A percentile compares a stretch with the other conserved stretches of the same genome.
Evolutionary conservation across 1,140 invertebrate genomes (phyloP).

Genomic region (Drosophila bifasciata): DNA sequence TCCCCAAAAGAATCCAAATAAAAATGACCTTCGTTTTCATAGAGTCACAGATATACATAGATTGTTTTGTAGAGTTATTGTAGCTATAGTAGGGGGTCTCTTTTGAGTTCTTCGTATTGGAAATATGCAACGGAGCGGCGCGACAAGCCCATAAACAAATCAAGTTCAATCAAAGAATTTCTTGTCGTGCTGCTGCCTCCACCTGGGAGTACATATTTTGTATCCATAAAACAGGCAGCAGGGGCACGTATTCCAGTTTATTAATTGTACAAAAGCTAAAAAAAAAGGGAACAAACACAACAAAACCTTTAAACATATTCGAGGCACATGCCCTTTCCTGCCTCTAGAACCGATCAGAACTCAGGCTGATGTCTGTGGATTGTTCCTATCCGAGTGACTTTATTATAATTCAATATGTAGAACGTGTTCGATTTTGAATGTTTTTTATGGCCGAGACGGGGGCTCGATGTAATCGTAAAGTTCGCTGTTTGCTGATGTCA

Average conservation of each 20-base stretch:
- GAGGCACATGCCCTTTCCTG: slow-evolving; percentile 16
- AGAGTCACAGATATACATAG: slow-evolving; percentile 6
- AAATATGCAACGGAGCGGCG: slow-evolving; percentile 25
- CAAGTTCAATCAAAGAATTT: slow-evolving; percentile 49
- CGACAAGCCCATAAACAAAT: slow-evolving; percentile 46
- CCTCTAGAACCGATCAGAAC: slow-evolving; percentile 5
- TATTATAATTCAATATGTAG: slow-evolving; percentile 56
- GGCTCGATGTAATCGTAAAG: slow-evolving; percentile 43
- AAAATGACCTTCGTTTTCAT: slow-evolving; percentile 40
- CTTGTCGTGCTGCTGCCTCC: slow-evolving; percentile 32
- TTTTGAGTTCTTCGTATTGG: too few relatives aligned
- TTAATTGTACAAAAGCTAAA: slow-evolving; percentile 35
- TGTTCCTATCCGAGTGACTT: slow-evolving; percentile 41
- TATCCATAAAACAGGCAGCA: slow-evolving; percentile 1
- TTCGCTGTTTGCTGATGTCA: slow-evolving; percentile 35
- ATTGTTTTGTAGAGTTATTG: neutral
- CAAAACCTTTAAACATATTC: slow-evolving; percentile 20
- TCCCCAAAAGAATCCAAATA: slow-evolving; percentile 27
- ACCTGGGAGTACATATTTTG: slow-evolving; percentile 20
- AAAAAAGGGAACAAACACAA: neutral
- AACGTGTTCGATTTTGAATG: slow-evolving; percentile 57
- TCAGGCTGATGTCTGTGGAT: slow-evolving; percentile 23
- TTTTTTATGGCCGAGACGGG: slow-evolving; percentile 22
- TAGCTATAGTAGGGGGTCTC: slow-evolving; percentile 23
- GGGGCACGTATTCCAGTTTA: slow-evolving; percentile 46